Conservation (phyloP, 2,797 vertebrate species). For the Vultur gryphus region DNA sequence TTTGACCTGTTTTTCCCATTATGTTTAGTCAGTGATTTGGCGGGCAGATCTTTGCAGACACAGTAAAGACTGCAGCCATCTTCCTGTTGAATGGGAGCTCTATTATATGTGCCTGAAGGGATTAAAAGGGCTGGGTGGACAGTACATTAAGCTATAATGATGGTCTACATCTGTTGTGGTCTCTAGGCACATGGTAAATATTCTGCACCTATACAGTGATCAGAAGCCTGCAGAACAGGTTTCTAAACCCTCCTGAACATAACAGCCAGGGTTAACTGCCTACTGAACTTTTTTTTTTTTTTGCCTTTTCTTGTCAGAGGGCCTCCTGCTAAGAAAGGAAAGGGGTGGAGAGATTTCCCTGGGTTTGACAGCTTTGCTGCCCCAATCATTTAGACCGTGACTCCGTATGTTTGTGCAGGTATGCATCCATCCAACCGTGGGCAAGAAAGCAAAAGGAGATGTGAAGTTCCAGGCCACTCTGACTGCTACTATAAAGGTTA, state of each 20-base stretch:
- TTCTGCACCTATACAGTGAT: neutral
- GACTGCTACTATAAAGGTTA: neutral
- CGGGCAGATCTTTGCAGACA: neutral
- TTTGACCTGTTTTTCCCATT: neutral
- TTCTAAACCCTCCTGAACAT: neutral
- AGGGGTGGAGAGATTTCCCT: neutral
- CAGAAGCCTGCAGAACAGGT: constrained; percentile 9
- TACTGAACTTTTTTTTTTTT: neutral
- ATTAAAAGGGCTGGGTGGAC: neutral
- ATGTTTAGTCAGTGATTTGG: neutral
- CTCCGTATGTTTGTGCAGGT: neutral
- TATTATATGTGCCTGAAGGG: neutral
- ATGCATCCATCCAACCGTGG: neutral
- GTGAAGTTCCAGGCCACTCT: neutral
- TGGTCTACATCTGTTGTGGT: neutral
- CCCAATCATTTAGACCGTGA: neutral
- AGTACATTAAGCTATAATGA: neutral
- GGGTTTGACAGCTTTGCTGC: neutral
- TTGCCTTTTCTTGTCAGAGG: neutral
- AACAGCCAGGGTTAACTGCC: neutral
- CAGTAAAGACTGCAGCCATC: neutral
- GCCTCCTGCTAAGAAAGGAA: neutral
- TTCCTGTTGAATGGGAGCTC: neutral
- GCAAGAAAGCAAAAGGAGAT: neutral
- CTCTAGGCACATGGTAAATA: neutral